Evolutionary conservation across 1,140 invertebrate species (phyloP), one percentile per base, ranked within the genome.

Genomic region (Heliothis subflexa): DNA sequence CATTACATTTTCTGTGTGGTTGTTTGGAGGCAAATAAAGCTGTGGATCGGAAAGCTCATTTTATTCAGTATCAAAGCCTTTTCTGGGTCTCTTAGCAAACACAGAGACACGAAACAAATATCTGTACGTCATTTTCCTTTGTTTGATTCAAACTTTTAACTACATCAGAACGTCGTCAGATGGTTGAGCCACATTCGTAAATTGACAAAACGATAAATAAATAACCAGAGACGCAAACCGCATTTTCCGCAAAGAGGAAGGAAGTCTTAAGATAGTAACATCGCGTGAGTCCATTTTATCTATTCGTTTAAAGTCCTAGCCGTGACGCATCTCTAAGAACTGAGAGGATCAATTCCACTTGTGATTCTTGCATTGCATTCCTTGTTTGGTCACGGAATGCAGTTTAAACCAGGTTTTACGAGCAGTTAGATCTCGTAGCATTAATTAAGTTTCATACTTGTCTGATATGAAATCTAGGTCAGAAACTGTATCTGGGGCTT

Each of bases 381-480:
- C 40, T 45, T 62, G 28, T 62, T 62, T 62, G 40, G 61, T 18
- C 18, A 64, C 18, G 40, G 62, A 18, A 66, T 47, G 62, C 62
- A 47, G 16, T 40, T 66, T 45, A 18, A 14, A 66, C 40, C 62
- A 66, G 62, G 40, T 66, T 64, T 66, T 66, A 66, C 40, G 62
- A 66, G 62, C 40, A 11, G 62, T 47, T 66, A 40, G 62, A 40
- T 66, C 62, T n/a, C 62, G 62, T 66, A 47, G 40, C 7, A 40
- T 66, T 66, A 64, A 64, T 64, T 18, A 66, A 66, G 40, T 66
- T 66, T 66, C 62, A 47, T 47, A 66, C 62, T 18, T 18, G 40
- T 47, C 62, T 66, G 62, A 66, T 66, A 66, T 49, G 62, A 66
- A 66, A 66, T 47, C 62, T 66, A 47, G 62, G 62, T 66, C 62